phyloP scores from a whole-genome alignment of 2,797 vertebrate species.

The Acanthurus tractus region DNA sequence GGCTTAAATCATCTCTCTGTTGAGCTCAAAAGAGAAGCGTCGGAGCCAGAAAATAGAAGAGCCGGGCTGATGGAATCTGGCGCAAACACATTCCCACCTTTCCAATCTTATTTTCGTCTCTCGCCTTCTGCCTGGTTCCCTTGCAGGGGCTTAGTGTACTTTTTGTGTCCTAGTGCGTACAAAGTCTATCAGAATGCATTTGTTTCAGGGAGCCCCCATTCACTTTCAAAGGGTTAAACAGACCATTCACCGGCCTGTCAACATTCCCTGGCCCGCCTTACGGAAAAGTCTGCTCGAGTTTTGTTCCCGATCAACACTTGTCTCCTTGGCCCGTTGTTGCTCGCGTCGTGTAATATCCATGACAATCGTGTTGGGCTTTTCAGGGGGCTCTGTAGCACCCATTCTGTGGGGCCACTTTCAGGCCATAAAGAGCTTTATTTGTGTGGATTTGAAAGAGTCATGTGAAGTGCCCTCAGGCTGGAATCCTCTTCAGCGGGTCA shows the following conservation, averaged over 20 bases:
- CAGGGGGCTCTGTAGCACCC: slow-evolving; percentile 86
- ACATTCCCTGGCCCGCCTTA: slow-evolving; percentile 90
- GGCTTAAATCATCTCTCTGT: slow-evolving; percentile 85
- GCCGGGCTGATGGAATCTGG: slow-evolving; percentile 84
- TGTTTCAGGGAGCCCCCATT: slow-evolving; percentile 93
- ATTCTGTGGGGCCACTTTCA: slow-evolving; percentile 97
- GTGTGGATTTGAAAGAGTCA: slow-evolving; percentile 98
- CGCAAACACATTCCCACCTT: slow-evolving; percentile 84
- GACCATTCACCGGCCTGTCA: slow-evolving; percentile 99
- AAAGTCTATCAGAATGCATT: slow-evolving; percentile 97
- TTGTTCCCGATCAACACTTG: slow-evolving; percentile 94
- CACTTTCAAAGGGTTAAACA: slow-evolving; percentile 99
- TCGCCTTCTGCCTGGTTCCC: slow-evolving; percentile 81
- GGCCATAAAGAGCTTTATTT: slow-evolving; percentile 98
- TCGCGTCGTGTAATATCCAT: slow-evolving; percentile 99
- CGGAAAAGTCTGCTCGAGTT: slow-evolving; percentile 93
- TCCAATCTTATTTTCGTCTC: slow-evolving; percentile 87
- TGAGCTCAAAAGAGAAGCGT: slow-evolving; percentile 80
- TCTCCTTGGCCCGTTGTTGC: slow-evolving; percentile 95
- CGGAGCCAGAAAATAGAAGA: slow-evolving; percentile 82
- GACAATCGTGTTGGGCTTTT: slow-evolving; percentile 98
- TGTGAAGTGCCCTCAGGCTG: slow-evolving; percentile 94
- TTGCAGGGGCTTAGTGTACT: slow-evolving; percentile 86
- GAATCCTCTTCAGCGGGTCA: slow-evolving; percentile 97
- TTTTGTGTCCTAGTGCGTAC: slow-evolving; percentile 89